Evolutionary conservation across 2,888 invertebrate genomes (phyloP), one percentile per base, ranked within the genome.

Genomic region (Rhimphoctona megacephalus): DNA sequence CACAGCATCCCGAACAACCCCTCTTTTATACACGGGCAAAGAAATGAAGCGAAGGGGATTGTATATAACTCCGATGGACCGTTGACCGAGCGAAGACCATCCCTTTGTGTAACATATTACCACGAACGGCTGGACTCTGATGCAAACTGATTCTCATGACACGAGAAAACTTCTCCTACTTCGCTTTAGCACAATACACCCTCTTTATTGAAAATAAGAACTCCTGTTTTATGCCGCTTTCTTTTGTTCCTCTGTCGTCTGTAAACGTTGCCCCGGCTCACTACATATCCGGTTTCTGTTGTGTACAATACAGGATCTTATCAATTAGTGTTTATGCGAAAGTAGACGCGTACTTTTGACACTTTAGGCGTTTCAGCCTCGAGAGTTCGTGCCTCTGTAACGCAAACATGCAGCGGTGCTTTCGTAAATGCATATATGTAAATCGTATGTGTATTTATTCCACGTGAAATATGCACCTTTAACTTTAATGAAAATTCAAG

Each of bases 1-100:
- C 89, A 78, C 88, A 81, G 79, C 85, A 57, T 88, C 85, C 84
- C 82, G 70, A 79, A 79, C 83, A 83, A 79, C 83, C 86, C 84
- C 86, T 79, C 74, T 72, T 57, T 30, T 33, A 46, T 33, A 43
- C 17, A 36, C 43, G 39, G 22, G 79, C 14, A 49, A 49, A 25
- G 43, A 54, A 39, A 39, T 39, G 39, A 57, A 46, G 49, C 33
- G 36, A 25, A 49, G 66, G 66, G 52, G 66, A 66, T 49, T 22
- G 49, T 80, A 64, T 64, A 64, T 52, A 61, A 39, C 25, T 33
- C 54, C 81, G 72, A 81, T 64, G 64, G 81, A 72, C 72, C 81
- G 72, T 80, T 72, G 72, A 72, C 72, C 81, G 72, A 72, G 46
- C 52, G 54, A 39, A 67, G 57, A 36, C 69, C 78, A 43, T 69